Conservation (phyloP, 2,797 vertebrate species). For the Girardinus metallicus region DNA sequence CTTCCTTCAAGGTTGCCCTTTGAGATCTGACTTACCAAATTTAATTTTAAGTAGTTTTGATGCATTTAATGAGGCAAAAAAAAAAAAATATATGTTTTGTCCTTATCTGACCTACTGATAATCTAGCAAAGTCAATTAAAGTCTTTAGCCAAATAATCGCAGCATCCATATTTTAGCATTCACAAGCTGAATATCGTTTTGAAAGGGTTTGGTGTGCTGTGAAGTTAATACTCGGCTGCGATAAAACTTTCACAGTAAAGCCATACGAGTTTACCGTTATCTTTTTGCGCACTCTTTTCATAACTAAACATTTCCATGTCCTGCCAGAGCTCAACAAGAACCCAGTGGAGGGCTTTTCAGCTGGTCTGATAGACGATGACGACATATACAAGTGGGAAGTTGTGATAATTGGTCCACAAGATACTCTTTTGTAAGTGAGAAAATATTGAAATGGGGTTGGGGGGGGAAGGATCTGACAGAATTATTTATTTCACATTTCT, state of each 20-base stretch:
- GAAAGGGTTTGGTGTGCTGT: background rate
- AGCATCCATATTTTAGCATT: background rate
- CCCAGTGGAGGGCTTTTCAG: slow-evolving; percentile 86
- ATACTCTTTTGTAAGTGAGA: slow-evolving; percentile 83
- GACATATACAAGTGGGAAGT: slow-evolving; percentile 88
- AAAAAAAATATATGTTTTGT: background rate
- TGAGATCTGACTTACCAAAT: background rate
- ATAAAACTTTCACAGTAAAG: background rate
- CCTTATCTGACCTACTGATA: background rate
- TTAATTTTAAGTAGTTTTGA: background rate
- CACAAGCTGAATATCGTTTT: background rate
- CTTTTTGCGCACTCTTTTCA: background rate
- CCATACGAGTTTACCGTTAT: background rate
- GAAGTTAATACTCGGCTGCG: background rate
- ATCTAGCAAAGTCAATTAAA: background rate
- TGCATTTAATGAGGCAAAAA: background rate
- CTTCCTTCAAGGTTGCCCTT: background rate
- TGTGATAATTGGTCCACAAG: slow-evolving; percentile 85
- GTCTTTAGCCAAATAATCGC: background rate
- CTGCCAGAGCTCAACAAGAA: slow-evolving; percentile 85
- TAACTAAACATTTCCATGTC: background rate
- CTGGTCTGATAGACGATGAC: slow-evolving; percentile 84
- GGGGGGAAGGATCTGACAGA: background rate
- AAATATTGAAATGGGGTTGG: background rate
- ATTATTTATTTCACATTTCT: background rate